phyloP scores from a whole-genome alignment of 2,113 vertebrate genomes.

The Chloroceryle aenea region DNA sequence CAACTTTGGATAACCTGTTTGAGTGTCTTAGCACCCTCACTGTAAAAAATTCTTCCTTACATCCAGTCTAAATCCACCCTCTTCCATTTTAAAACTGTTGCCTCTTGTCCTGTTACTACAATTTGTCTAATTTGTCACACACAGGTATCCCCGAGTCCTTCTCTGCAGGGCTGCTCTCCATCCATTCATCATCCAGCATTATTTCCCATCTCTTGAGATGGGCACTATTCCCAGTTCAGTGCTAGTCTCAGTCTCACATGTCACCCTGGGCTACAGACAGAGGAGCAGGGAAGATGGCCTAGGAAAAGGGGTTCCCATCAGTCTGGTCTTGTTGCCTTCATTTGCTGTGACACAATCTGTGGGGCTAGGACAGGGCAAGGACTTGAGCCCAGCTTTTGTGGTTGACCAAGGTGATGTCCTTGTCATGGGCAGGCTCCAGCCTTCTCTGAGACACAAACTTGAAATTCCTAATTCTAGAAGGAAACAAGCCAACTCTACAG shows the following conservation, averaged over 20 bases:
- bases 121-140: not conserved
- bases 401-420: accelerated
- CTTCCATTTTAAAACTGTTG: not conserved
- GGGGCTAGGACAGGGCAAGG: not conserved
- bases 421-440: not conserved
- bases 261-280: not conserved
- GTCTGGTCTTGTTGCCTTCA: not conserved
- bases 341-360: not conserved
- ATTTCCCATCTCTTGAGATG: not conserved
- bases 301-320: not conserved
- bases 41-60: not conserved
- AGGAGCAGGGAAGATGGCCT: not conserved
- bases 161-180: not conserved
- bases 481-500: not conserved
- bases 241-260: not conserved
- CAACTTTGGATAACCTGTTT: not conserved
- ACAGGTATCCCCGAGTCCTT: not conserved
- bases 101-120: not conserved
- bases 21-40: accelerated
- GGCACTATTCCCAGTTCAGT: not conserved
- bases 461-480: not conserved
- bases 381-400: accelerated
- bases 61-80: not conserved
- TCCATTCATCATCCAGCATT: not conserved
- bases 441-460: not conserved